phyloP scores from a whole-genome alignment of 2,888 invertebrate genomes.

The Caradrina clavipalpis region DNA sequence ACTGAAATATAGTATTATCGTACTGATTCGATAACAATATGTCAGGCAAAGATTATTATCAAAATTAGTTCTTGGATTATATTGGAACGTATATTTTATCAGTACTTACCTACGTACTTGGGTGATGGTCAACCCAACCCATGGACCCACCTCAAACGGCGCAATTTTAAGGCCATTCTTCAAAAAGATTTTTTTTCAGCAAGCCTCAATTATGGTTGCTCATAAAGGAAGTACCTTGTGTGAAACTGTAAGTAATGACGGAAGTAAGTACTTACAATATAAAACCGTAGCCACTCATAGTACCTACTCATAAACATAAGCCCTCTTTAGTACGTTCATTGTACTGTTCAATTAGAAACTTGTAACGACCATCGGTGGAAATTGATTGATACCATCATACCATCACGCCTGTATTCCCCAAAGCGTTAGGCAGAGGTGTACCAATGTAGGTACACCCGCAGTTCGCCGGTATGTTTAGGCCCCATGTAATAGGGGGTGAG shows the following conservation, averaged over 20 bases:
- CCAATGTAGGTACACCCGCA: too few species aligned
- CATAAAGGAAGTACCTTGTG: too few species aligned
- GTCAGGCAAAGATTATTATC: slow-evolving; percentile 14
- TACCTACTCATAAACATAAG: neutral
- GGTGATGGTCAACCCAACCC: neutral
- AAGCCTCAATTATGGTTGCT: too few species aligned
- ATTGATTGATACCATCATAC: neutral
- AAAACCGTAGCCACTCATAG: neutral
- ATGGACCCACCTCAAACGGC: neutral
- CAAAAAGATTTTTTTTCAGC: neutral
- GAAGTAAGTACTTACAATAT: neutral
- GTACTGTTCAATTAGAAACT: slow-evolving; percentile 3
- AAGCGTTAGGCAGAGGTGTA: too few species aligned
- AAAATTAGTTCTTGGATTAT: slow-evolving; percentile 6
- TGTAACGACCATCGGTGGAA: neutral
- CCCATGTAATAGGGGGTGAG: too few species aligned
- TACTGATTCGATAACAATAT: slow-evolving; percentile 30
- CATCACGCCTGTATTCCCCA: too few species aligned
- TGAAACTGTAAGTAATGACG: too few species aligned
- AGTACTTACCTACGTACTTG: neutral
- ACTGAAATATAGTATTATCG: slow-evolving; percentile 23
- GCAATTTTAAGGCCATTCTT: neutral
- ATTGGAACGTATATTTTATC: slow-evolving; percentile 16
- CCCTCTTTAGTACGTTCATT: neutral
- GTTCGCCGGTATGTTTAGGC: too few species aligned